Evolutionary conservation across 1,140 invertebrate species (phyloP), one percentile per base, ranked within the genome.

Genomic region (silkworm (Bombyx mori)): DNA sequence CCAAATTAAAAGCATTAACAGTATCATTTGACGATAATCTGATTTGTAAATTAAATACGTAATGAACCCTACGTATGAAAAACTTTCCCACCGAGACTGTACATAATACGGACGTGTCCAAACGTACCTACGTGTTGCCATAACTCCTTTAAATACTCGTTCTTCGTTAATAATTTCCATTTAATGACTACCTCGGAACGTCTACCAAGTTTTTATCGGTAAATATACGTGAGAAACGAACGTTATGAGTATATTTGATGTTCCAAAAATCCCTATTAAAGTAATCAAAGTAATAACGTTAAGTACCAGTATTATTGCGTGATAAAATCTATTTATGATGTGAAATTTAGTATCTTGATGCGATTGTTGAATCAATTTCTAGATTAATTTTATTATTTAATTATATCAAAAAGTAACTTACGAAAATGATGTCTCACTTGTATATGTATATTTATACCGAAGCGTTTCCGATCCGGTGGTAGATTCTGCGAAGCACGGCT

Each of bases 161-260:
- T 61, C 57, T 22, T 44, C 44, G 60, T 66, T 69, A 69, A 66
- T 69, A 66, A 71, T 65, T 64, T 60, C 53, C 61, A 61, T 61
- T 60, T 74, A 72, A 69, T 63, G 60, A 71, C 61, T 55, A 60
- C 62, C 62, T 52, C 43, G 48, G 55, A 65, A 69, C 70, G 70
- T 80, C 70, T 75, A 74, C 69, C 54, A 80, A 80, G 76, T 80
- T 82, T 81, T 82, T 77, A 82, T 80, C 76, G 62, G 54, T 58
- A 65, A 47, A 60, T 66, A 80, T 68, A 77, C 75, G 79, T 79
- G 71, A 77, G 68, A 66, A 75, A 44, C 44, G 63, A 61, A 60
- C 67, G 54, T 68, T 73, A 67, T 72, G 66, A 75, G 70, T 66
- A 68, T 67, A 66, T 58, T 60, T 67, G 66, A 70, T 71, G 45